Evolutionary conservation across 1,140 invertebrate species (phyloP).

Genomic region (Cydia amplana): DNA sequence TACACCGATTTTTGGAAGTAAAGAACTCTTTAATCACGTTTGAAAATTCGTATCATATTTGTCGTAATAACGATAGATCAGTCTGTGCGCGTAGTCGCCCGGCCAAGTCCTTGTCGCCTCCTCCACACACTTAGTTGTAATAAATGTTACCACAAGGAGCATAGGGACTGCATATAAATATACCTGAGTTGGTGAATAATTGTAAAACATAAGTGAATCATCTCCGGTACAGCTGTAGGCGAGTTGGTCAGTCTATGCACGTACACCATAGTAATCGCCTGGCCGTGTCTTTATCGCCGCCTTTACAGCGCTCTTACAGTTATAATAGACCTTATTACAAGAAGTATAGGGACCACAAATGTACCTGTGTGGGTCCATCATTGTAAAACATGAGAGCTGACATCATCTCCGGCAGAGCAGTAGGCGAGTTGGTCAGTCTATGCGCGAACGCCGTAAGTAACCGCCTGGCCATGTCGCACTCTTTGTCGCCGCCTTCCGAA

Average conservation of each 20-base stretch:
- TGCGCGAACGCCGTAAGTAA: no score
- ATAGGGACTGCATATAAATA: no score
- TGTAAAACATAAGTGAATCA: slow-evolving; percentile 86
- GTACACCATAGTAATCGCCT: slow-evolving; percentile 81
- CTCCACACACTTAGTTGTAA: no score
- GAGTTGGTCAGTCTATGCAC: slow-evolving; percentile 78
- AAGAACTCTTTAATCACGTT: no score
- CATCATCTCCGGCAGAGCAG: slow-evolving; percentile 89
- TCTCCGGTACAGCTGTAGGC: slow-evolving; percentile 86
- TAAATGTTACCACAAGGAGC: no score
- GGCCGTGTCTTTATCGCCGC: slow-evolving; percentile 80
- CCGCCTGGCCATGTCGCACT: no score
- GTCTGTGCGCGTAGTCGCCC: slow-evolving; percentile 80
- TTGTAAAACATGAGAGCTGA: slow-evolving; percentile 86
- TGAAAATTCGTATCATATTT: no score
- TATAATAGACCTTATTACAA: no score
- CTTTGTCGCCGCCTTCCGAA: no score
- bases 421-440: slow-evolving; percentile 77
- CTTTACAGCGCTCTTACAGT: slow-evolving; percentile 35
- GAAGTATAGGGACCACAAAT: no score
- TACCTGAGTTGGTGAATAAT: slow-evolving; percentile 81
- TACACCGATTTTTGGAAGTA: no score
- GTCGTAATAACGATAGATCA: slow-evolving; percentile 59
- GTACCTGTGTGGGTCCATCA: slow-evolving; percentile 85
- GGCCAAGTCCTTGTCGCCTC: no score